Evolutionary conservation across 2,113 vertebrate species (phyloP), one percentile per base, ranked within the genome.

Genomic region (Scortum barcoo): DNA sequence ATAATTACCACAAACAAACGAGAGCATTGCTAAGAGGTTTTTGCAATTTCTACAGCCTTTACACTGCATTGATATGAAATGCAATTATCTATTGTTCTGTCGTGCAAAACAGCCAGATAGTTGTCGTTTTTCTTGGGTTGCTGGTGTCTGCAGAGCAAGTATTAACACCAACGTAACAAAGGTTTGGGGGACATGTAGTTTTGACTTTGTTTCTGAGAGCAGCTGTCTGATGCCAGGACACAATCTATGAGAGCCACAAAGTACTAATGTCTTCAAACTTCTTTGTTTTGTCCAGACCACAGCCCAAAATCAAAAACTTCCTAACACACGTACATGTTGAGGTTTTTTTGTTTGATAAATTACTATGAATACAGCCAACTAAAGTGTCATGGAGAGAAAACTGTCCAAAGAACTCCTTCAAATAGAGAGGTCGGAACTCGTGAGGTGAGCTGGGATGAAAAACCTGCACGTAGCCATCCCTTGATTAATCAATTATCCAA

Each of bases 1-100:
- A 17, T 48, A 61, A 84, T 84, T 58, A 69, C 51, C 46, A 69
- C 38, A 63, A 73, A 71, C 63, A 71, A 75, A 53, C 63, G 48
- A 16, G 20, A 65, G 50, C 38, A 33, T 38, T 20, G 42, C 36
- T 46, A 14, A 51, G 19, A 61, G 22, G 19, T 11, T 62, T 62
- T 57, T 61, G 38, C 54, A 69, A 20, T 30, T 42, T 56, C 63
- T 7, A 13, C n/a, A 24, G n/a, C 42, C 66, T 24, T 70, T 51
- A 10, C 51, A 12, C 46, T 72, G 73, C 44, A 68, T 76, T 67
- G 26, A 30, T 24, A 56, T 28, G 16, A 60, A 10, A 17, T 20
- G 30, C 36, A 22, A 48, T 33, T 30, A n/a, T 38, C 7, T 3
- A 24, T 63, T n/a, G 48, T 48, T 50, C 40, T 22, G 4, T 58